Evolutionary conservation across 2,797 vertebrate genomes (phyloP), one percentile per base, ranked within the genome.

Genomic region (Anas capensis): DNA sequence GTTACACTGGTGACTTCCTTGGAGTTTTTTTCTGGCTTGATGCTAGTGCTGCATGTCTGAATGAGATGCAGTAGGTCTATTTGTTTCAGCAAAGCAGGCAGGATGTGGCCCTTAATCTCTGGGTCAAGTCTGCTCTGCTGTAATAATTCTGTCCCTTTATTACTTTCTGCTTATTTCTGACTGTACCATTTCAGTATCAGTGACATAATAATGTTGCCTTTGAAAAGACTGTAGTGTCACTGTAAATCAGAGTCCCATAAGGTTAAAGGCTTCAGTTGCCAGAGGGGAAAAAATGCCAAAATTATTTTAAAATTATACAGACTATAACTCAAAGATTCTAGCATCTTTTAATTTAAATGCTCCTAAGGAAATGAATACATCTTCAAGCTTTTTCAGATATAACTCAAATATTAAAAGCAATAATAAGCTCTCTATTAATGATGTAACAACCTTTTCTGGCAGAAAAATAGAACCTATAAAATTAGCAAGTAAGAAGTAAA

Each of bases 371-470:
- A 94, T 68, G 27, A 92, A 86, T 92, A 88, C 64, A 89, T 60
- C 24, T 94, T 76, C 82, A 61, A 68, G 75, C 33, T 90, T 95
- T 94, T 93, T 80, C 29, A 95, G 46, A 77, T 56, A 93, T 15
- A 96, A 95, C 88, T 88, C 84, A 97, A 96, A 91, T 95, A 93
- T 66, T 95, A 95, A 97, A 97, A 93, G 65, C 54, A 96, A 91
- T 90, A 96, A 95, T 73, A 88, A 83, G 26, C 31, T 69, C 81
- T 76, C 79, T 85, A 92, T 81, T 95, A 95, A 96, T 87, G 71
- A 97, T 91, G 64, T 89, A 95, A 90, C 58, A 96, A 82, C 24
- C n/a, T 75, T 61, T 93, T 91, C 81, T 75, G 62, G 57, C 64
- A 91, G 72, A 84, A 90, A 66, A 84, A 73, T 19, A 88, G 33